phyloP scores from a whole-genome alignment of 2,888 invertebrate species.

The Drepana falcataria region DNA sequence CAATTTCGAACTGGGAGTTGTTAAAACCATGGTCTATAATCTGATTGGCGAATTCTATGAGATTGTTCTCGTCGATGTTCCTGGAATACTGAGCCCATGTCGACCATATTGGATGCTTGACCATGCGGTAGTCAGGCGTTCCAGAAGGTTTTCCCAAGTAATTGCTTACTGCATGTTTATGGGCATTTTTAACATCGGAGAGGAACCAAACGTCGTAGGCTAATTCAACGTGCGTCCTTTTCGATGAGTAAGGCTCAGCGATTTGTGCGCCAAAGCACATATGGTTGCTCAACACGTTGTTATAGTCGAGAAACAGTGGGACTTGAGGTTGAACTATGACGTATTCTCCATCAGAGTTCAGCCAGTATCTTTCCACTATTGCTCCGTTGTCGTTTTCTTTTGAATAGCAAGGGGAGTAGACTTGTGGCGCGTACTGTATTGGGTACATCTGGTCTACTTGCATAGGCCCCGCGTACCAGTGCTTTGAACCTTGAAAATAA shows the following conservation, averaged over 20 bases:
- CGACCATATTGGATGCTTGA: slow-evolving; percentile 91
- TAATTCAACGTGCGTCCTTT: slow-evolving; percentile 53
- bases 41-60: slow-evolving; percentile 82
- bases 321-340: slow-evolving; percentile 80
- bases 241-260: slow-evolving; percentile 74
- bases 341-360: slow-evolving; percentile 84
- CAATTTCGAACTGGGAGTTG: slow-evolving; percentile 89
- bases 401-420: slow-evolving; percentile 76
- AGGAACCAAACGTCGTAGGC: slow-evolving; percentile 81
- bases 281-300: slow-evolving; percentile 68
- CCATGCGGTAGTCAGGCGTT: slow-evolving; percentile 82
- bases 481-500: slow-evolving; percentile 42
- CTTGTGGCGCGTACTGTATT: slow-evolving; percentile 70
- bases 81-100: slow-evolving; percentile 88
- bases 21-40: slow-evolving; percentile 82
- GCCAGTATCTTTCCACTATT: slow-evolving; percentile 83
- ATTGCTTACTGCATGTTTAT: slow-evolving; percentile 79
- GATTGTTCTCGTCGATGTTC: slow-evolving; percentile 79
- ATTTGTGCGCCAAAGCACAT: slow-evolving; percentile 79
- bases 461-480: slow-evolving; percentile 86
- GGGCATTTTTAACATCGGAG: slow-evolving; percentile 79
- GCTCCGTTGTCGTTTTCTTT: slow-evolving; percentile 76
- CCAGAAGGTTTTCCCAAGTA: slow-evolving; percentile 81
- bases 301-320: slow-evolving; percentile 85
- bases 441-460: slow-evolving; percentile 80